Evolutionary conservation across 2,113 vertebrate genomes (phyloP).

Genomic region (Campylomormyrus tamandua): DNA sequence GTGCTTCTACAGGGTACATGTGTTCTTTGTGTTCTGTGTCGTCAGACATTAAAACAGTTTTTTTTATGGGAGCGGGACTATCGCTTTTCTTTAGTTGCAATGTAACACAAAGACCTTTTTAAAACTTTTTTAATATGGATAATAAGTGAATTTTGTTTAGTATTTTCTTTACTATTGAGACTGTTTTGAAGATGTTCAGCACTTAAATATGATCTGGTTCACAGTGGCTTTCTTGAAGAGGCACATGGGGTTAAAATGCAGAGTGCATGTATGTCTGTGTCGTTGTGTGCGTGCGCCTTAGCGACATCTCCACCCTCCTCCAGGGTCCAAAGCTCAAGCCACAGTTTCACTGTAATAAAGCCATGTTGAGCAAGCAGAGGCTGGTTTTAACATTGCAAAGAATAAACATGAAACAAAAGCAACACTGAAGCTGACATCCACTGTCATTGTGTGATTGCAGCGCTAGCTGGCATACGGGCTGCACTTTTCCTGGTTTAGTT

Average conservation of each 20-base stretch:
- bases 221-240: constrained; percentile 45
- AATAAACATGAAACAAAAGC: constrained; percentile 26
- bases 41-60: constrained; percentile 35
- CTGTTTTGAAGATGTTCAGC: constrained; percentile 53
- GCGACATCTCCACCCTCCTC: constrained; percentile 23
- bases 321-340: constrained; percentile 40
- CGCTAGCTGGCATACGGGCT: neutral
- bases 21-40: constrained; percentile 47
- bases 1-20: constrained; percentile 67
- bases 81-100: constrained; percentile 30
- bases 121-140: constrained; percentile 58
- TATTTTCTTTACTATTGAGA: constrained; percentile 35
- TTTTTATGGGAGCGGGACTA: constrained; percentile 23
- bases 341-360: constrained; percentile 26
- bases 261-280: constrained; percentile 18
- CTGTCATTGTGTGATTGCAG: constrained; percentile 6
- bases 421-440: neutral
- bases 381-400: neutral
- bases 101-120: constrained; percentile 53
- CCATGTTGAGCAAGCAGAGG: constrained; percentile 39
- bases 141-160: constrained; percentile 45
- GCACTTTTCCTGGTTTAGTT: constrained; percentile 23
- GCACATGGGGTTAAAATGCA: constrained; percentile 28
- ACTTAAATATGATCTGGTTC: constrained; percentile 56
- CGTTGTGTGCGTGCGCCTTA: constrained; percentile 31